These are phyloP conservation scores for Terebella lapidaria DNA, from an alignment of 2,888 invertebrate species.

Conservation along the genomic window DNA sequence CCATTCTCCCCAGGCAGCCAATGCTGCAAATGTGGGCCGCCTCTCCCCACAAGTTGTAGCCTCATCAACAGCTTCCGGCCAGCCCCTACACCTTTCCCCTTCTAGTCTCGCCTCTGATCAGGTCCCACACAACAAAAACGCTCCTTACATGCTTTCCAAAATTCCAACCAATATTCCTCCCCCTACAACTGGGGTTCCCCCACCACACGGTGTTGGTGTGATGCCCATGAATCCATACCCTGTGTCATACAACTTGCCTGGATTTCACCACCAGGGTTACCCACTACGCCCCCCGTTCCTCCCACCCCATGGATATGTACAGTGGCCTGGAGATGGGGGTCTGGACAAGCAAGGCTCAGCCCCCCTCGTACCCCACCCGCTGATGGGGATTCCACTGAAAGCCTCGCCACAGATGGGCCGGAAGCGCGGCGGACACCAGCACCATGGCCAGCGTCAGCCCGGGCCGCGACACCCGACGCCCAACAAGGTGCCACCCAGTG, in stretches of 20 bases:
- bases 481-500: not conserved
- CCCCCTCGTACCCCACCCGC: not conserved
- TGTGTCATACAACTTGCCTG: not conserved
- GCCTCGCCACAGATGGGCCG: not conserved
- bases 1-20: too few species aligned
- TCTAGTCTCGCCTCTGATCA: not conserved
- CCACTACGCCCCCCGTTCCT: slow-evolving; percentile 8
- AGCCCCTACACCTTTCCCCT: not conserved
- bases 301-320: not conserved
- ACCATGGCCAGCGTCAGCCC: not conserved
- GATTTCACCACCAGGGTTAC: not conserved
- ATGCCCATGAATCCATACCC: not conserved
- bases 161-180: not conserved
- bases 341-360: not conserved
- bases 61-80: not conserved
- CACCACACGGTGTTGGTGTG: not conserved
- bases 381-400: not conserved
- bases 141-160: not conserved
- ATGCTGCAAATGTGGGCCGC: not conserved
- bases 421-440: slow-evolving; percentile 3
- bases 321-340: not conserved
- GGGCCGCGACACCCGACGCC: not conserved
- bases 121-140: not conserved
- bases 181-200: not conserved
- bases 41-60: slow-evolving; percentile 5